phyloP scores from a whole-genome alignment of 1,140 invertebrate genomes.

The Whitmania pigra region DNA sequence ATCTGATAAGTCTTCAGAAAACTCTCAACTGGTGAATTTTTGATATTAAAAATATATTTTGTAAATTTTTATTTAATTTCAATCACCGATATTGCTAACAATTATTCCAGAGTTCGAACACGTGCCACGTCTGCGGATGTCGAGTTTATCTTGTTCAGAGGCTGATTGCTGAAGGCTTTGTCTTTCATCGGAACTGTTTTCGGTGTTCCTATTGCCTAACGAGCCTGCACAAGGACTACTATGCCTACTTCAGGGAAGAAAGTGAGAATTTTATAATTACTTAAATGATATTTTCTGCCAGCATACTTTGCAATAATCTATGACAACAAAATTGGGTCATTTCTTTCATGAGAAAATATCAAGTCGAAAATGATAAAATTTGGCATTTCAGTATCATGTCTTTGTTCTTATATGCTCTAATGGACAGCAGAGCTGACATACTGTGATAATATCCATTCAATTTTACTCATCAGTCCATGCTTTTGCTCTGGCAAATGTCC shows the following conservation, averaged over 20 bases:
- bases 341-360: no score
- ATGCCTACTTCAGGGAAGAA: slow-evolving; percentile 12
- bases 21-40: not conserved
- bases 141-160: slow-evolving; percentile 77
- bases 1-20: not conserved
- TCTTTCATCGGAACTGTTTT: slow-evolving; percentile 58
- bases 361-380: no score
- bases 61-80: not conserved
- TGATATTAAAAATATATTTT: not conserved
- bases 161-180: slow-evolving; percentile 67
- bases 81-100: not conserved
- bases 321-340: no score
- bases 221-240: slow-evolving; percentile 39
- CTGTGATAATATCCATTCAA: no score
- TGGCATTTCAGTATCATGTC: no score
- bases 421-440: no score
- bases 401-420: no score
- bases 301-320: no score
- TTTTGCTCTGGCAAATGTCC: no score
- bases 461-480: no score
- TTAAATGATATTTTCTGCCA: no score
- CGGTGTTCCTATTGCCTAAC: slow-evolving; percentile 44
- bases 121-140: slow-evolving; percentile 73
- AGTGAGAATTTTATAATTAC: not conserved
- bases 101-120: slow-evolving; percentile 43